Conservation (phyloP, 2,888 invertebrate genomes). For the Chelonus formosanus region DNA sequence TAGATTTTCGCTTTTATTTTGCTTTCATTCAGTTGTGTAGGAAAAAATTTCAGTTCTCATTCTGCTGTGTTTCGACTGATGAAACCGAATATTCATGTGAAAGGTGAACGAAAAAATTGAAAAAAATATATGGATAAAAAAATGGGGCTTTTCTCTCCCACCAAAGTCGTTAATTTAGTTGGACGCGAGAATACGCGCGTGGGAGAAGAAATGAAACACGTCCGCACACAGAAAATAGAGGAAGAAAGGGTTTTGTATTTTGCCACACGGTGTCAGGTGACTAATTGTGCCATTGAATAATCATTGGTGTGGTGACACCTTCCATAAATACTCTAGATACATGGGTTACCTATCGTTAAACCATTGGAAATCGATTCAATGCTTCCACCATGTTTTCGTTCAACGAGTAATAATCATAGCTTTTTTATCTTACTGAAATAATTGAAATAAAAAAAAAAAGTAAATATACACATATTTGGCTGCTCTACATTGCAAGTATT, state of each 20-base stretch:
- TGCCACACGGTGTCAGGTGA: constrained; percentile 28
- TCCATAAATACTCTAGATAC: constrained; percentile 31
- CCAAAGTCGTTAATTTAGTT: constrained; percentile 19
- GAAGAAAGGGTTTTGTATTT: constrained; percentile 12
- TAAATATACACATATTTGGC: too few species aligned
- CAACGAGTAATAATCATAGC: neutral
- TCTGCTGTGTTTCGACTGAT: constrained; percentile 22
- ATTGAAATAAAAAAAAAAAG: neutral
- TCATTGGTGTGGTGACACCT: constrained; percentile 31
- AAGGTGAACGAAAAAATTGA: constrained; percentile 1
- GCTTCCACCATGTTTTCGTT: constrained; percentile 16
- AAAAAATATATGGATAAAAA: neutral
- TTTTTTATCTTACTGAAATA: constrained; percentile 1
- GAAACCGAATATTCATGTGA: constrained; percentile 22
- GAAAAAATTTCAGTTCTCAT: constrained; percentile 22
- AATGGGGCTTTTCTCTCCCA: neutral
- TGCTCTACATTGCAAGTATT: too few species aligned
- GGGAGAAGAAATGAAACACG: neutral
- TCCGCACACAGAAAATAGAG: neutral
- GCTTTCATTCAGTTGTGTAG: neutral
- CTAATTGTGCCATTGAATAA: constrained; percentile 37
- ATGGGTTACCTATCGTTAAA: constrained; percentile 12
- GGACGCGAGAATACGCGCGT: neutral
- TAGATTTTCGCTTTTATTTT: constrained; percentile 15
- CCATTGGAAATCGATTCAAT: constrained; percentile 34